Evolutionary conservation across 1,140 invertebrate genomes (phyloP).

Genomic region (Drosophila carrolli): DNA sequence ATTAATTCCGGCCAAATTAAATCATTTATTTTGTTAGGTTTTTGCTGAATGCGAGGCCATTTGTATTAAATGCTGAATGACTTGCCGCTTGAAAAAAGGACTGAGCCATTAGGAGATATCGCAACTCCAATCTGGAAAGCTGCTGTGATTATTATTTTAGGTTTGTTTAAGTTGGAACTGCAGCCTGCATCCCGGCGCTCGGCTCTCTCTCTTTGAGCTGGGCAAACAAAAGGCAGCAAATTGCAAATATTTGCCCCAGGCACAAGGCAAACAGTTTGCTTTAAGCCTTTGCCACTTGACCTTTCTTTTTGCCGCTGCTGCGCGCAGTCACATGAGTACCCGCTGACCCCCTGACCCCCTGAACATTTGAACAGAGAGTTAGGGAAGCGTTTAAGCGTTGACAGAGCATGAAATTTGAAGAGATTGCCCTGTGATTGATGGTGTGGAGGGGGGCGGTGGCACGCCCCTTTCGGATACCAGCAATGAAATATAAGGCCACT

Average conservation of each 20-base stretch:
- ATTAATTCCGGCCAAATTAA: constrained; percentile 71
- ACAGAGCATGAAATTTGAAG: constrained; percentile 48
- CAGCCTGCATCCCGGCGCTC: constrained; percentile 14
- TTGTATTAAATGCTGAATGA: constrained; percentile 32
- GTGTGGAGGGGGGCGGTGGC: neutral
- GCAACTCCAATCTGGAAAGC: neutral
- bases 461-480: constrained; percentile 13
- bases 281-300: constrained; percentile 65
- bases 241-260: constrained; percentile 58
- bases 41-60: constrained; percentile 15
- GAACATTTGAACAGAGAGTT: constrained; percentile 1
- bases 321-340: constrained; percentile 25
- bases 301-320: constrained; percentile 43
- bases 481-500: constrained; percentile 45
- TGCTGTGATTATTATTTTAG: constrained; percentile 23
- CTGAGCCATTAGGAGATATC: constrained; percentile 1
- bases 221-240: constrained; percentile 41
- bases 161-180: constrained; percentile 1
- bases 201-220: constrained; percentile 6
- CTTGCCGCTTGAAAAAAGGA: constrained; percentile 15
- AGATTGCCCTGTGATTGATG: constrained; percentile 49
- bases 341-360: constrained; percentile 1
- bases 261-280: constrained; percentile 54
- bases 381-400: constrained; percentile 35
- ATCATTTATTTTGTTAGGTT: constrained; percentile 65